Base-by-base conservation (phyloP, 2,888 invertebrate genomes). In the Anthrax anthrax region DNA sequence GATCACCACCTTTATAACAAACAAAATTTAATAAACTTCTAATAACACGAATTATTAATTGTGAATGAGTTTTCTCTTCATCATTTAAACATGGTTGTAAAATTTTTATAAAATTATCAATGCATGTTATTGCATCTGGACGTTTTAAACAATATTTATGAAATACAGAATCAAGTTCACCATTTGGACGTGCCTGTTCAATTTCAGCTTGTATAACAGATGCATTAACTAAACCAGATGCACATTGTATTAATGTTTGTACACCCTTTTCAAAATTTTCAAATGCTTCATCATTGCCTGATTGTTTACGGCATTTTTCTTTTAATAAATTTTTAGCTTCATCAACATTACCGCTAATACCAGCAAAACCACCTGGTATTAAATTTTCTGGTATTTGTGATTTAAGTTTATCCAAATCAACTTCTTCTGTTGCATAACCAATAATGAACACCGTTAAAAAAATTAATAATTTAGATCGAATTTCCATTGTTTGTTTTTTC, bases 1-100 rank as follows among this genome's bases (percentile, higher is more conserved):
- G 77, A 61, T 87, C 86, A 10, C 87, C 87, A 55, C 85, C 84
- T 56, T 86, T 85, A 57, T 73, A 78, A 60, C 88, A 88, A 19
- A 83, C 70, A 60, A 88, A 88, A 53, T 79, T 76, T 0, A 80
- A 69, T 1, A 87, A 66, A 51, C 81, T 80, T 36, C 80, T 74
- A 0, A 84, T 73, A 36, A 85, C 76, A 53, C 82, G 81, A 58
- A 77, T 68, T 1, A 81, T 62, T 1, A 76, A 74, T 49, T 75
- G 73, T 42, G 80, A 72, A 46, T 75, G 77, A 2, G 73, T 71
- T 42, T 71, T 72, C 58, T 87, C 86, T 1, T 74, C 67, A 0
- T 64, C 59, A 1, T 76, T 72, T 47, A 87, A 66, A 56, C 87
- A 88, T 0, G 75, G 73, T 54, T 77, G 72, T 2, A 81, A 56